These are phyloP conservation scores for Silvanus unidentatus DNA, from an alignment of 2,888 invertebrate species.

Conservation along the genomic window DNA sequence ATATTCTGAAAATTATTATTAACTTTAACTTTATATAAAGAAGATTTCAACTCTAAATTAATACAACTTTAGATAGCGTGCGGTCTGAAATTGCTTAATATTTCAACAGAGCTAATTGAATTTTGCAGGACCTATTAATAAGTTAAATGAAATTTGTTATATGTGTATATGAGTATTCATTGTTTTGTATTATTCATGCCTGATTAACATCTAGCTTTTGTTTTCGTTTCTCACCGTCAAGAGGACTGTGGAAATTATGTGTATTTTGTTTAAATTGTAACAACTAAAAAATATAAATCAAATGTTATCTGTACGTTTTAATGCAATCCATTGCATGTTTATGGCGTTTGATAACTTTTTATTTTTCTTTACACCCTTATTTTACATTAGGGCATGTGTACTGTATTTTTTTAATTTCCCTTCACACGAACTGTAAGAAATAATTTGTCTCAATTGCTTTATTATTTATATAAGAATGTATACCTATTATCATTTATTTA, in stretches of 20 bases:
- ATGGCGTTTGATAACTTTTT: constrained; percentile 7
- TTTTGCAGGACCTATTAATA: constrained; percentile 37
- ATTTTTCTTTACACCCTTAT: not conserved
- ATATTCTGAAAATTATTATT: constrained; percentile 5
- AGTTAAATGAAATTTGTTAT: constrained; percentile 31
- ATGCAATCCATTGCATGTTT: constrained; percentile 21
- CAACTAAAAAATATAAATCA: constrained; percentile 24
- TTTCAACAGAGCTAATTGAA: constrained; percentile 37
- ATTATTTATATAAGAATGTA: too few species aligned
- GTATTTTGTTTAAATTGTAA: not conserved
- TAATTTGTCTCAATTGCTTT: too few species aligned
- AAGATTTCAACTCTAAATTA: constrained; percentile 27
- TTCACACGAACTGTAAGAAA: not conserved
- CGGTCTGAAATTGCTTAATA: constrained; percentile 33
- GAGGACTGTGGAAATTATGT: not conserved
- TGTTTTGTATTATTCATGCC: constrained; percentile 26
- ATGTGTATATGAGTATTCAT: constrained; percentile 17
- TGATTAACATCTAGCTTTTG: constrained; percentile 23
- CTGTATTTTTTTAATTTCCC: constrained; percentile 6
- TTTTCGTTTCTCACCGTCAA: not conserved
- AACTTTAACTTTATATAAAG: constrained; percentile 11
- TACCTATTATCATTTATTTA: too few species aligned
- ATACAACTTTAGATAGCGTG: constrained; percentile 29
- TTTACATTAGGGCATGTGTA: too few species aligned
- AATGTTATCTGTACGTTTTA: constrained; percentile 23